Base-by-base conservation (phyloP, 2,888 invertebrate species). In the Yponomeuta sedellus region DNA sequence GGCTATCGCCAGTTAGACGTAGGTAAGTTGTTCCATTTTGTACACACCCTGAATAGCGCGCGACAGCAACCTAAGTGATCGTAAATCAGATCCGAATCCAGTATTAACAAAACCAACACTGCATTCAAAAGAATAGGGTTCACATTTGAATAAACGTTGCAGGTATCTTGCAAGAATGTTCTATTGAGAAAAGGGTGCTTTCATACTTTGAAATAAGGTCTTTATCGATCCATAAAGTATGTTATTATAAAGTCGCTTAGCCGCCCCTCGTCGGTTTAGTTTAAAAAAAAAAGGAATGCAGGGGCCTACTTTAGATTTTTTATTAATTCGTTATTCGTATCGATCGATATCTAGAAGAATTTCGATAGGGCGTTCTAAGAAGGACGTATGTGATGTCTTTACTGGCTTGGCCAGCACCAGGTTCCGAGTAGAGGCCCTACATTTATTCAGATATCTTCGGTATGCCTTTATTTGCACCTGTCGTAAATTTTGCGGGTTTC, bases 211-310 rank as follows among this genome's bases (percentile, higher is more conserved):
- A 82, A 88, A 87, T 87, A 85, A 86, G 81, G 77, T 75, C 81
- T 86, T 86, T 86, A 87, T 86, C 84, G 85, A 78, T 88, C 86
- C 85, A 86, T 85, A 86, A 88, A 88, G 82, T 83, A 81, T 83
- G 82, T 84, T 87, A 85, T 85, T 86, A 85, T 86, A 82, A 84
- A 86, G 82, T 83, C 83, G 80, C 80, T 77, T 76, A 76, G 78
- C 74, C 76, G 76, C 74, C 70, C 68, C 16, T 52, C 44, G 72
- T 72, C 71, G 70, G 71, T 66, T 34, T 69, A 70, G 70, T 70
- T n/a, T n/a, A n/a, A n/a, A n/a, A 70, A 77, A 80, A 81, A 73
- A 67, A 79, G 76, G 75, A 82, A 80, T 76, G 73, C 10, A 16
- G 58, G 19, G 44, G 44, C 44, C 44, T 52, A 16, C 44, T 52